A percentile compares a stretch with the other conserved stretches of the same genome.
These are phyloP conservation scores for Uropetala carovei DNA, from an alignment of 2,888 invertebrate genomes.

Conservation along the genomic window DNA sequence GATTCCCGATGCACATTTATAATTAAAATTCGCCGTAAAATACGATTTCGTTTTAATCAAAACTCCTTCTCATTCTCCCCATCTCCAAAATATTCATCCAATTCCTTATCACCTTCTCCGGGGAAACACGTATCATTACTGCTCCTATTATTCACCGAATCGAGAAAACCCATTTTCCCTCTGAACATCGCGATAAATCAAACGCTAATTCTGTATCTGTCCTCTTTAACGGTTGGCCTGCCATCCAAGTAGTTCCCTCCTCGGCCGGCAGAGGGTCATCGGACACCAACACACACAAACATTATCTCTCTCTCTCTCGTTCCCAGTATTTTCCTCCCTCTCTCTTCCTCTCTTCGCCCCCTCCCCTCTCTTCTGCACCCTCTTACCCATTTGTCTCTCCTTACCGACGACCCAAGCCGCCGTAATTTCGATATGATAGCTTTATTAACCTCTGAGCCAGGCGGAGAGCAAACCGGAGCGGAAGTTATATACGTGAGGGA, in stretches of 20 bases:
- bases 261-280: neutral
- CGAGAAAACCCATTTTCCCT: constrained; percentile 48
- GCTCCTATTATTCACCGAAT: constrained; percentile 49
- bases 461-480: constrained; percentile 22
- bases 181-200: constrained; percentile 36
- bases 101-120: constrained; percentile 39
- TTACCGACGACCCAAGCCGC: constrained; percentile 39
- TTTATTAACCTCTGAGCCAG: constrained; percentile 48
- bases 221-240: neutral
- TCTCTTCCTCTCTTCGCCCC: neutral
- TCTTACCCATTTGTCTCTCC: constrained; percentile 7
- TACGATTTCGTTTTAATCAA: constrained; percentile 30
- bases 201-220: constrained; percentile 53
- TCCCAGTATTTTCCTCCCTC: neutral
- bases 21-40: constrained; percentile 26
- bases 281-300: neutral
- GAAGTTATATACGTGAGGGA: constrained; percentile 47
- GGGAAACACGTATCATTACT: constrained; percentile 47
- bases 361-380: neutral
- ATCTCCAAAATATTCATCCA: constrained; percentile 36
- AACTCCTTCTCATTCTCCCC: neutral
- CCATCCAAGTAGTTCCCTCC: constrained; percentile 22
- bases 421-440: constrained; percentile 53
- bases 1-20: constrained; percentile 14
- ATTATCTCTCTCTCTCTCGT: neutral